Conservation (phyloP, 2,888 invertebrate genomes). For the Macaria liturata region DNA sequence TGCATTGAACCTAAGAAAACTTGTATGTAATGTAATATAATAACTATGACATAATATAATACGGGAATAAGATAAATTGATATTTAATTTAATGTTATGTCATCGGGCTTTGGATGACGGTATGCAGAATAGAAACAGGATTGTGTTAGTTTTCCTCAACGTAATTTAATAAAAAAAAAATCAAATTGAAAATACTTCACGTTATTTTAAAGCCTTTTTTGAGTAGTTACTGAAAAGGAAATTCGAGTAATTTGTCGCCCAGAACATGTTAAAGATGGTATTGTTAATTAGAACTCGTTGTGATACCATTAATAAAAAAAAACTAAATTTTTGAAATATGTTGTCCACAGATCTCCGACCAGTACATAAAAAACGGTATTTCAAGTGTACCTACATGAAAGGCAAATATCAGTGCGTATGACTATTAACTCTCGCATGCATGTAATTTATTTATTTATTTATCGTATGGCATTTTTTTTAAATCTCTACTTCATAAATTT, state of each 20-base stretch:
- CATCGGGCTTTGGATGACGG: conserved; percentile 25
- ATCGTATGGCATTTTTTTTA: too few species aligned
- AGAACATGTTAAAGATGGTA: too few species aligned
- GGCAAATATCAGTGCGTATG: background rate
- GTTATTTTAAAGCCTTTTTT: too few species aligned
- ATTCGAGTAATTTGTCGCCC: too few species aligned
- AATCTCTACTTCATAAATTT: too few species aligned
- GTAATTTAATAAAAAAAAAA: too few species aligned
- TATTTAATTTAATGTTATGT: conserved; percentile 47
- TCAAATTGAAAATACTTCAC: too few species aligned
- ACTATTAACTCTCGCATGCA: background rate
- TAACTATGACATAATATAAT: conserved; percentile 36
- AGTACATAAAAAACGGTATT: too few species aligned
- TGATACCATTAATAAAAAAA: too few species aligned
- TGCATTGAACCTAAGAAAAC: background rate
- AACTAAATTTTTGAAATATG: background rate
- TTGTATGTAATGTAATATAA: conserved; percentile 23
- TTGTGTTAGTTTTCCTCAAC: background rate
- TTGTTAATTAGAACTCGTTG: too few species aligned
- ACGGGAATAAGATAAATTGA: conserved; percentile 42
- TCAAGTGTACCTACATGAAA: background rate
- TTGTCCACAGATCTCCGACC: background rate
- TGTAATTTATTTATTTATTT: too few species aligned
- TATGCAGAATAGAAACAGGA: conserved; percentile 8
- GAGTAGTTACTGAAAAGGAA: too few species aligned